Base-by-base conservation (phyloP, 2,797 vertebrate genomes). In the Acanthurus tractus region DNA sequence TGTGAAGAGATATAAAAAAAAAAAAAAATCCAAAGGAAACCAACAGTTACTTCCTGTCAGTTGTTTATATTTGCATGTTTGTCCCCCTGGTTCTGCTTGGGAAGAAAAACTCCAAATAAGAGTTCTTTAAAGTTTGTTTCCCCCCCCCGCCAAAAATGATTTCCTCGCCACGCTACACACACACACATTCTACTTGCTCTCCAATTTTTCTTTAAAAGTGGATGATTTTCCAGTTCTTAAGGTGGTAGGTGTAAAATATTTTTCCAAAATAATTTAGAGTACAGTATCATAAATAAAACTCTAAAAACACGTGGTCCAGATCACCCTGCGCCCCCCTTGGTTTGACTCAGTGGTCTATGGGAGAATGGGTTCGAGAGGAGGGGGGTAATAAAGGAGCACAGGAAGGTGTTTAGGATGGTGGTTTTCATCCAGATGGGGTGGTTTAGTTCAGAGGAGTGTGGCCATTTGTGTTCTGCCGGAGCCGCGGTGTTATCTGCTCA, bases 201-300 rank as follows among this genome's bases (percentile, higher is more conserved):
- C 91, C 86, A 90, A 75, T 36, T 36, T 66, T 89, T 89, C 84
- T 91, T 89, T 68, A 67, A 92, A 91, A 90, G 93, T 93, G 92
- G 87, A 92, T 93, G 95, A 69, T 81, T 94, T 94, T 95, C 93
- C 95, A 94, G 96, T 96, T 91, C 94, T 96, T 95, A 96, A 96
- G 94, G 96, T 96, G 96, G 96, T 93, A 90, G 95, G 95, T 96
- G 97, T 95, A 94, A 89, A 94, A 94, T 93, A 88, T 90, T 80
- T 92, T 88, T 95, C 25, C 94, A 96, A 96, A 98, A 99, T 98
- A 99, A 99, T 96, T 99, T 97, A 98, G 97, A 96, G 95, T 93
- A 95, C 89, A 86, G 63, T 84, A 86, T 93, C 91, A 96, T 96
- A 96, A 97, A 97, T 95, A 96, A 96, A 96, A 92, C 65, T 92